A percentile compares a stretch with the other conserved stretches of the same genome.
Conservation (phyloP, 2,888 invertebrate species). For the Apoda limacodes region DNA sequence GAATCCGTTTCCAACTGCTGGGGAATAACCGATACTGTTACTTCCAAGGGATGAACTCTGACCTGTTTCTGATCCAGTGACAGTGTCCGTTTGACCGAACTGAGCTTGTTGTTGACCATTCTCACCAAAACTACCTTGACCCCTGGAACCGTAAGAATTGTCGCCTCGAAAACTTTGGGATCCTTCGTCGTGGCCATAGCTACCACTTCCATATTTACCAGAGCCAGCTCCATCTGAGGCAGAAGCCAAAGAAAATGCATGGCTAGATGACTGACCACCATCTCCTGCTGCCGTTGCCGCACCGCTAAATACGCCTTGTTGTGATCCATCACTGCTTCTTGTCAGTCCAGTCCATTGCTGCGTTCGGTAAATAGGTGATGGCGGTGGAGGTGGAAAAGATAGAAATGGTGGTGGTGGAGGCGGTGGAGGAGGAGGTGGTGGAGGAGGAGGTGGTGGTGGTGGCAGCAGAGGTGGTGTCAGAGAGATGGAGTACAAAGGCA, state of each 20-base stretch:
- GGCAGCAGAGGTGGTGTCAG: no score
- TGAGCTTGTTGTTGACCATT: no score
- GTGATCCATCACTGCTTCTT: conserved; percentile 26
- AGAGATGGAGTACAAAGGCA: no score
- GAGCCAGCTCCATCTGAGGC: conserved; percentile 20
- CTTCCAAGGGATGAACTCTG: no score
- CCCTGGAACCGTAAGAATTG: conserved; percentile 16
- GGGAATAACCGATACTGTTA: no score
- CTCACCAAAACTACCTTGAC: conserved; percentile 9
- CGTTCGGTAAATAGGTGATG: conserved; percentile 29
- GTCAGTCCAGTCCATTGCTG: conserved; percentile 43
- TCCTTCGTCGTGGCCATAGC: background rate
- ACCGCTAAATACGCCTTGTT: conserved; percentile 39
- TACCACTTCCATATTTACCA: conserved; percentile 9
- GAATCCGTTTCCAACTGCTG: no score
- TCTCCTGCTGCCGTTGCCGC: conserved; percentile 32
- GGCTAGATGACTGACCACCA: conserved; percentile 24
- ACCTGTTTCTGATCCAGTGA: no score
- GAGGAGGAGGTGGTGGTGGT: no score
- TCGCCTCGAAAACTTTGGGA: conserved; percentile 22
- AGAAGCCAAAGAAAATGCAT: conserved; percentile 32
- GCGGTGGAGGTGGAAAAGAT: conserved; percentile 20
- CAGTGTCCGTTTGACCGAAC: no score
- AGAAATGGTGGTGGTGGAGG: no score
- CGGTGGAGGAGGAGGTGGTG: no score